phyloP scores from a whole-genome alignment of 2,888 invertebrate genomes.

The Mythimna ferrago region DNA sequence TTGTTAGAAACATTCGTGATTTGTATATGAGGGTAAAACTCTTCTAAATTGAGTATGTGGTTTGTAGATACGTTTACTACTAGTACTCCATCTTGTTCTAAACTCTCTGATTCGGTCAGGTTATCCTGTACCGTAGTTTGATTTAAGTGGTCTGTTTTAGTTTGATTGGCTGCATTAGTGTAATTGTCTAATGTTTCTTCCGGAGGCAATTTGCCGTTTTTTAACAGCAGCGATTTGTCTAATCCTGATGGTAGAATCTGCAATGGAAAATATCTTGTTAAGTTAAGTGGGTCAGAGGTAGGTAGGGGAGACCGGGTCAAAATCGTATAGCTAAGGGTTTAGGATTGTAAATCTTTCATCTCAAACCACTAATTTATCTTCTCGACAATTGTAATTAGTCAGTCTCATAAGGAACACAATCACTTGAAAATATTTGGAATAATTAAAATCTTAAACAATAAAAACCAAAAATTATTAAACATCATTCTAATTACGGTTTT shows the following conservation, averaged over 20 bases:
- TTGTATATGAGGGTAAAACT: conserved; percentile 84
- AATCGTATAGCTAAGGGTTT: too few species aligned
- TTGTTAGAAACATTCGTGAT: conserved; percentile 82
- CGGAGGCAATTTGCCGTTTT: conserved; percentile 85
- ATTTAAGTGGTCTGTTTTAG: conserved; percentile 73
- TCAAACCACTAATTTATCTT: too few species aligned
- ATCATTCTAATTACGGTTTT: too few species aligned
- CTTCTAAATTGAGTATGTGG: conserved; percentile 86
- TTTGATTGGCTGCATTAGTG: conserved; percentile 72
- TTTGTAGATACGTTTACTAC: conserved; percentile 87
- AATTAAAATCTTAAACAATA: too few species aligned
- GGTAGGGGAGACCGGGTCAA: too few species aligned
- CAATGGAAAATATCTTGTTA: conserved; percentile 57
- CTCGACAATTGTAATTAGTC: too few species aligned
- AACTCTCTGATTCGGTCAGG: conserved; percentile 86
- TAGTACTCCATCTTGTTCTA: conserved; percentile 88
- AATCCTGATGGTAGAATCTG: conserved; percentile 84
- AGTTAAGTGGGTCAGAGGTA: conserved; percentile 13
- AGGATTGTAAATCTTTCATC: too few species aligned
- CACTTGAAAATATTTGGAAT: too few species aligned
- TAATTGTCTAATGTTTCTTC: conserved; percentile 79
- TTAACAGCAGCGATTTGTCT: conserved; percentile 83
- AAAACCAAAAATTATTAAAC: too few species aligned
- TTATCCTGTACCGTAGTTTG: conserved; percentile 81
- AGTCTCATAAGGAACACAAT: too few species aligned